Evolutionary conservation across 2,888 invertebrate genomes (phyloP), one percentile per base, ranked within the genome.

Genomic region (Dasypogon diadema): DNA sequence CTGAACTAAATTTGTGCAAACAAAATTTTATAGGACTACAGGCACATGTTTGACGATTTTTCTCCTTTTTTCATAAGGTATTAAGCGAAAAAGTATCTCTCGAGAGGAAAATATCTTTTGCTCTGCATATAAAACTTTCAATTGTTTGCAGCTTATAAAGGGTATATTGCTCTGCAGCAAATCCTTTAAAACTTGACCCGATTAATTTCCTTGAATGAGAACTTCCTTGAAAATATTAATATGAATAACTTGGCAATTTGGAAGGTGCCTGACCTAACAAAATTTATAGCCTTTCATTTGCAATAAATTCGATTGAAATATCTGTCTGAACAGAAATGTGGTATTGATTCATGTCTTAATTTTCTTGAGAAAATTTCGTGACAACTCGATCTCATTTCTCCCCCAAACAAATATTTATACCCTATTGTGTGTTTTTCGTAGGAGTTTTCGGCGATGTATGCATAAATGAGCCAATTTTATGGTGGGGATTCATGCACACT

Each of bases 391-490:
- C 30, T 30, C 30, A 12, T 42, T 30, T 30, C n/a, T 42, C 12
- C 42, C 42, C 42, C 8, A 42, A 42, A 42, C n/a, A 1, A n/a
- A 42, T 12, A 42, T 42, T 42, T 42, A 42, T 42, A 12, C n/a
- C n/a, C 8, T 42, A 12, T 42, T 6, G 42, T 12, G 2, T 1
- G n/a, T 1, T 12, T 42, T 42, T 42, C 16, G 14, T n/a, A 18
- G 51, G 16, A 16, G n/a, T 2, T 6, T 51, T 4, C 21, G 10
- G 12, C 16, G 16, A 34, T 24, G 21, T 24, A 42, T 65, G 65
- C 65, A 65, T 65, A 65, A 65, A 46, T 65, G 46, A 65, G 65
- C 14, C 16, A 65, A 65, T 65, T 65, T 51, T 65, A 65, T 65
- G 5, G 21, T 16, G 6, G 60, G 65, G 5, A 12, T 18, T 4